Base-by-base conservation (phyloP, 2,888 invertebrate species). In the Sussaba pulchella region DNA sequence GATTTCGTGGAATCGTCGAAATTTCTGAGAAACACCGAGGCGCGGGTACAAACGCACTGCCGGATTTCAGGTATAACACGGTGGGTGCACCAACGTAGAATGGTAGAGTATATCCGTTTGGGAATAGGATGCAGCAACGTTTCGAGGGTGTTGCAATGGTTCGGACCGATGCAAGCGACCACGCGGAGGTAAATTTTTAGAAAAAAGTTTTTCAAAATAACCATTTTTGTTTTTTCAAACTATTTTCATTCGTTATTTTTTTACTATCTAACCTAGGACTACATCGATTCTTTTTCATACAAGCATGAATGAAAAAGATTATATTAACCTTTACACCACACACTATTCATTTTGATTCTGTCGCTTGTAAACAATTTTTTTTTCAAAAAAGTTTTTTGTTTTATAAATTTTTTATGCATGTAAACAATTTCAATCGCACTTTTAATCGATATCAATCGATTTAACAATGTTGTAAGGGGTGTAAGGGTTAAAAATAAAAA, bases 1-100 rank as follows among this genome's bases (percentile, higher is more conserved):
- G 81, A 74, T 78, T 64, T 71, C 54, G 14, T 69, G 41, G 41
- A 69, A 69, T 26, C 52, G 21, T 69, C 6, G 26, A 57, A 69
- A 57, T 41, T 39, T 69, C 26, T 21, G 9, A 69, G 52, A 69
- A 69, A 54, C 50, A 39, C 54, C 54, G 17, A 41, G 43, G 14
- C 41, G 14, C 41, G 12, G 41, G 41, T 61, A 24, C 39, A 45
- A 31, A 10, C 19, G 4, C 39, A 12, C 36, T 14, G 59, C 26
- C 14, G 47, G 26, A 64, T 64, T 31, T 31, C 64, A 64, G 64
- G 64, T 64, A 64, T 64, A 31, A 9, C 57, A 36, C 57, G 14
- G 31, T 17, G 31, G n/a, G 31, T 31, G 36, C 0, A 17, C 31
- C 31, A 14, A 31, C 57, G n/a, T 54, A 24, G 52, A 54, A 54